Evolutionary conservation across 2,888 invertebrate species (phyloP).

Genomic region (Heteropelma amictum): DNA sequence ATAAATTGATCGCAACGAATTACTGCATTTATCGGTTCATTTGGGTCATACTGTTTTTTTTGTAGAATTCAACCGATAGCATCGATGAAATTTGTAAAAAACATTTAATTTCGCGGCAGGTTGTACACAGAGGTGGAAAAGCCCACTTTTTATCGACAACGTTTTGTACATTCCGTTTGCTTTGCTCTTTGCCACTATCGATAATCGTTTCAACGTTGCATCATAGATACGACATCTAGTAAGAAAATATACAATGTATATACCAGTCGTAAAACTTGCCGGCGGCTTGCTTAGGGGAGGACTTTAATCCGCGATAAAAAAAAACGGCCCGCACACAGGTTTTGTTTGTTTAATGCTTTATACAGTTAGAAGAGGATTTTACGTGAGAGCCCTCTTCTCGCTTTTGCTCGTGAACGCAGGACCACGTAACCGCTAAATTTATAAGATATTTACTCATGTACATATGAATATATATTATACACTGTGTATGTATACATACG

Average conservation of each 20-base stretch:
- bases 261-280: constrained; percentile 50
- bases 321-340: constrained; percentile 43
- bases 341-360: constrained; percentile 57
- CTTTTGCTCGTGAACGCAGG: constrained; percentile 13
- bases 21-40: background rate
- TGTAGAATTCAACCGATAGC: background rate
- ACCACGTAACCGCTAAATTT: constrained; percentile 26
- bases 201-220: constrained; percentile 43
- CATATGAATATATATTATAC: too few species aligned
- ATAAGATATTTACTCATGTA: constrained; percentile 3
- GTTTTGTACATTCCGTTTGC: constrained; percentile 36
- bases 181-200: constrained; percentile 44
- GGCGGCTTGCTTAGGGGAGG: constrained; percentile 38
- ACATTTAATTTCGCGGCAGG: constrained; percentile 3
- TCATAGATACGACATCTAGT: constrained; percentile 31
- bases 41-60: background rate
- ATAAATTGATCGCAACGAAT: background rate
- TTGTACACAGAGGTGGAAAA: constrained; percentile 8
- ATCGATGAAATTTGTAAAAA: background rate
- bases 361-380: constrained; percentile 57
- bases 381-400: constrained; percentile 16
- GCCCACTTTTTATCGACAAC: constrained; percentile 3
- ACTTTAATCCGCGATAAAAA: constrained; percentile 51
- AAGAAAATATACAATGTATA: constrained; percentile 15
- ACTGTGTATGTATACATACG: background rate